These are phyloP conservation scores for Cebidichthys violaceus DNA, from an alignment of 2,113 vertebrate genomes.

Conservation along the genomic window DNA sequence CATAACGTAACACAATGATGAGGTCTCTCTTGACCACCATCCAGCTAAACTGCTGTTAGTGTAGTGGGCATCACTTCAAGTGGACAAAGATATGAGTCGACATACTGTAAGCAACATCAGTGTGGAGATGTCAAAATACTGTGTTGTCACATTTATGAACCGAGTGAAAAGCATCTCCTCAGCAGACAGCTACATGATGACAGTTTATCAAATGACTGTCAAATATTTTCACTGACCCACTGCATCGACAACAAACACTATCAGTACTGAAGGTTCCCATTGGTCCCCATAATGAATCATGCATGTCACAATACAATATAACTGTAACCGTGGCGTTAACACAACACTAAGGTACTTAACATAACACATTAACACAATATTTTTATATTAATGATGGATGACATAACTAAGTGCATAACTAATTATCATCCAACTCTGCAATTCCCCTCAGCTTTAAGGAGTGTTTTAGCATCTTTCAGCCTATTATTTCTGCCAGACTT, in stretches of 20 bases:
- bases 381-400: not conserved
- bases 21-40: not conserved
- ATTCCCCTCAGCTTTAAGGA: not conserved
- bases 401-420: not conserved
- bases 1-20: not conserved
- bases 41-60: not conserved
- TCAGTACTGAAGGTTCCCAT: not conserved
- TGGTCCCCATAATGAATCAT: not conserved
- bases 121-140: conserved; percentile 5
- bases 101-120: not conserved
- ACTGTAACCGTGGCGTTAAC: not conserved
- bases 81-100: not conserved
- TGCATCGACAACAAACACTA: not conserved
- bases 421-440: not conserved
- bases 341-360: not conserved
- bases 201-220: conserved; percentile 16
- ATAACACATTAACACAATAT: not conserved
- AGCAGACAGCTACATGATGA: not conserved
- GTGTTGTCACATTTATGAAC: not conserved
- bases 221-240: not conserved
- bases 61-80: not conserved
- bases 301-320: not conserved
- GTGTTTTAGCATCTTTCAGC: not conserved
- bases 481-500: too few relatives aligned
- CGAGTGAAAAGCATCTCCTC: not conserved